phyloP scores from a whole-genome alignment of 2,113 vertebrate genomes.

The Condylura cristata region DNA sequence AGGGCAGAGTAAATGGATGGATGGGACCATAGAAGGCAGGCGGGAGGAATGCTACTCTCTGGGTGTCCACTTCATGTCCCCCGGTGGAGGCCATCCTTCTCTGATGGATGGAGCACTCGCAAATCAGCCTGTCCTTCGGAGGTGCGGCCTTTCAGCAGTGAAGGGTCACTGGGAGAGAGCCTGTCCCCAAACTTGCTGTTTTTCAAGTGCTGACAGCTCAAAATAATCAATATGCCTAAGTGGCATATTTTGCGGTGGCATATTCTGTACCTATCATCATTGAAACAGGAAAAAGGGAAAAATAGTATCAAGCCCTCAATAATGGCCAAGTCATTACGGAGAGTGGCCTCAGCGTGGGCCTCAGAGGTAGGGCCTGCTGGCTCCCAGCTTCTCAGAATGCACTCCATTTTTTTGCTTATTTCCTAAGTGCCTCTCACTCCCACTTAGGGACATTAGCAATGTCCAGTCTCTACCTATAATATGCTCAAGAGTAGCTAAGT shows the following conservation, averaged over 20 bases:
- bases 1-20: not conserved
- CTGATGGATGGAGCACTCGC: not conserved
- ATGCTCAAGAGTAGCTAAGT: not conserved
- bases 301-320: too few relatives aligned
- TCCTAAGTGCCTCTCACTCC: not conserved
- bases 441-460: not conserved
- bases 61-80: not conserved
- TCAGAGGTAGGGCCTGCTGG: not conserved
- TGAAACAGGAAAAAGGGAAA: not conserved
- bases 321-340: not conserved
- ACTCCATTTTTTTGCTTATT: not conserved
- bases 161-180: not conserved
- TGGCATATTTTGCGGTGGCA: not conserved
- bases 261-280: not conserved
- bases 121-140: not conserved
- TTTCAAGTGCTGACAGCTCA: not conserved
- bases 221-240: not conserved
- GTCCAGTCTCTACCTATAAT: not conserved
- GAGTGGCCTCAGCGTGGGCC: not conserved
- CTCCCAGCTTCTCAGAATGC: not conserved
- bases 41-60: not conserved
- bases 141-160: not conserved
- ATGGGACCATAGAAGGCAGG: not conserved
- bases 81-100: too few relatives aligned
- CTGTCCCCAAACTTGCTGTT: not conserved